These are phyloP conservation scores for Rhyacophila evoluta DNA, from an alignment of 2,888 invertebrate genomes.

Conservation along the genomic window DNA sequence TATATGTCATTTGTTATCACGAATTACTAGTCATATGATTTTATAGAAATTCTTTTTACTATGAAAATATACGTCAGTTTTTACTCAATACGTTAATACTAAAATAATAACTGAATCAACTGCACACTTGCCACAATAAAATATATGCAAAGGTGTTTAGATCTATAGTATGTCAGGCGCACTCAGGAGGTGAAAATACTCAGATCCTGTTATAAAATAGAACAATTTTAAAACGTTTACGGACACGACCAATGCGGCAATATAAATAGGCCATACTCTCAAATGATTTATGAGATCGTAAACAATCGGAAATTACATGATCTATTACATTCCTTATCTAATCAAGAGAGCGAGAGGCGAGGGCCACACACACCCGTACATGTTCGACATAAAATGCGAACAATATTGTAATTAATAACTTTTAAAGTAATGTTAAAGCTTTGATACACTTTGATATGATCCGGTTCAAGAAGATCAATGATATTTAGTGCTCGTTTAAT, in stretches of 20 bases:
- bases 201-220: constrained; percentile 50
- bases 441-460: background rate
- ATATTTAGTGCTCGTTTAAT: too few species aligned
- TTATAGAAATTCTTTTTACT: too few species aligned
- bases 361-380: constrained; percentile 1
- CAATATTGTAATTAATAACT: constrained; percentile 9
- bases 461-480: too few species aligned
- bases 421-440: background rate
- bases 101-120: too few species aligned
- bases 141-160: too few species aligned
- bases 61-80: too few species aligned
- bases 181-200: background rate
- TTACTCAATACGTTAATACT: too few species aligned
- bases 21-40: too few species aligned
- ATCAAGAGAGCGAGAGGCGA: constrained; percentile 33
- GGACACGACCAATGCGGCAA: constrained; percentile 23
- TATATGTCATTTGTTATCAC: too few species aligned
- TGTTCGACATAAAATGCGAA: background rate
- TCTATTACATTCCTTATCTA: constrained; percentile 53
- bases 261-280: constrained; percentile 22
- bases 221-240: constrained; percentile 42
- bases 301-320: constrained; percentile 51
- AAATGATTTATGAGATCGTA: constrained; percentile 50
- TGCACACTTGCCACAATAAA: too few species aligned
- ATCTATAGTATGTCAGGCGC: too few species aligned